phyloP scores from a whole-genome alignment of 1,140 invertebrate species.

The Zaprionus africanus region DNA sequence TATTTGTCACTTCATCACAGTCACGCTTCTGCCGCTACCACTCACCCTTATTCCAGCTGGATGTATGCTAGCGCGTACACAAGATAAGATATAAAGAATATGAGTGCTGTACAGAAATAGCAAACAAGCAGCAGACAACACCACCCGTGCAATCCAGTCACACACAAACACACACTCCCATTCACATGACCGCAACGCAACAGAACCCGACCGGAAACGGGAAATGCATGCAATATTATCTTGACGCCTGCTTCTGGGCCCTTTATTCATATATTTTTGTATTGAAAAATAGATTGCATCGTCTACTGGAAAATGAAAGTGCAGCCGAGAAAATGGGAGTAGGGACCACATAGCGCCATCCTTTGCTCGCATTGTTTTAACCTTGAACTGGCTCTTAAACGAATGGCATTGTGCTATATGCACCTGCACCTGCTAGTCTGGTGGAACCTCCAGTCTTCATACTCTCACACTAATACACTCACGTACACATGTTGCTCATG shows the following conservation, averaged over 20 bases:
- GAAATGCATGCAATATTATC: conserved; percentile 73
- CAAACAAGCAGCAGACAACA: conserved; percentile 41
- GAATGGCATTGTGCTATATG: conserved; percentile 26
- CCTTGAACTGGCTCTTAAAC: conserved; percentile 34
- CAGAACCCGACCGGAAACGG: conserved; percentile 66
- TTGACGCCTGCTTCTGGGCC: conserved; percentile 45
- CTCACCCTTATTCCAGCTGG: conserved; percentile 41
- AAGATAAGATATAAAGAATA: conserved; percentile 72
- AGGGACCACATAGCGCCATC: conserved; percentile 10
- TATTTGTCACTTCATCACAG: conserved; percentile 57
- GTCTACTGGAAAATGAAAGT: conserved; percentile 9
- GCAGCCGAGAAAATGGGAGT: neutral
- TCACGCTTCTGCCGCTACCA: conserved; percentile 13
- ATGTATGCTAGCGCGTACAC: conserved; percentile 24
- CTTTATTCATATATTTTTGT: conserved; percentile 9
- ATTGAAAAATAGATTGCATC: conserved; percentile 38
- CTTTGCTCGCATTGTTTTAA: conserved; percentile 10
- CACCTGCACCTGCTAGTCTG: conserved; percentile 9
- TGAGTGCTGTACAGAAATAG: conserved; percentile 68
- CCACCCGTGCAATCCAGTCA: conserved; percentile 47
- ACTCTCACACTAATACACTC: neutral
- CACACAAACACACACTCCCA: conserved; percentile 9
- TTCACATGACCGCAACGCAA: neutral
- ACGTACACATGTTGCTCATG: conserved; percentile 68
- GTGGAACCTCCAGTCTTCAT: neutral